phyloP scores from a whole-genome alignment of 2,113 vertebrate genomes.

The Miniopterus natalensis region DNA sequence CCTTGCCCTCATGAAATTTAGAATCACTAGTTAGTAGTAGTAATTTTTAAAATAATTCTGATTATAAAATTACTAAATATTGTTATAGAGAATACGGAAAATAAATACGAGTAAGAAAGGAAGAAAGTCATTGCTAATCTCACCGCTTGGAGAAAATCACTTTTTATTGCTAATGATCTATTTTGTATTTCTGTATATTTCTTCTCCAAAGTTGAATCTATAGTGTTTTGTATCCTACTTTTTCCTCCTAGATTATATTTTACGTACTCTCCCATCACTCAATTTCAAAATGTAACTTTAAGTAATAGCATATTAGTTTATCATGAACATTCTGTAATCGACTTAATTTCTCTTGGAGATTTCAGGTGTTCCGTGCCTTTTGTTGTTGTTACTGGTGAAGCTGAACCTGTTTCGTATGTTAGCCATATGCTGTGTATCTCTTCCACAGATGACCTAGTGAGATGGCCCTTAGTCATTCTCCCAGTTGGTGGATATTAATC shows the following conservation, averaged over 20 bases:
- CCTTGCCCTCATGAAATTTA: background rate
- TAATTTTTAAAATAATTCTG: background rate
- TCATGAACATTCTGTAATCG: background rate
- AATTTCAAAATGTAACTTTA: conserved; percentile 29
- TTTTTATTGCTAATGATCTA: background rate
- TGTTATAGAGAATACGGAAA: background rate
- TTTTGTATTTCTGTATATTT: background rate
- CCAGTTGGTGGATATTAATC: background rate
- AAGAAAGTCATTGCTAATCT: background rate
- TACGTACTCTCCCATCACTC: background rate
- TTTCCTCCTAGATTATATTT: background rate
- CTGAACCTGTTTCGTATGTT: background rate
- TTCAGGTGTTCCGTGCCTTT: too few relatives aligned
- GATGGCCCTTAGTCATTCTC: background rate
- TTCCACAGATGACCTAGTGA: background rate
- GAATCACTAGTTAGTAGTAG: background rate
- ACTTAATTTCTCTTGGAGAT: background rate
- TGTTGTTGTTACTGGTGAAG: too few relatives aligned
- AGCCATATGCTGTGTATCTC: background rate
- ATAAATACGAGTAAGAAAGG: background rate
- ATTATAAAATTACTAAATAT: background rate
- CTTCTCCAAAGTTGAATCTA: background rate
- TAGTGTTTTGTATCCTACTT: background rate
- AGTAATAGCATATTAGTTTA: background rate
- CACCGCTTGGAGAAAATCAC: background rate